Base-by-base conservation (phyloP, 1,140 invertebrate genomes). In the Oncopeltus fasciatus region DNA sequence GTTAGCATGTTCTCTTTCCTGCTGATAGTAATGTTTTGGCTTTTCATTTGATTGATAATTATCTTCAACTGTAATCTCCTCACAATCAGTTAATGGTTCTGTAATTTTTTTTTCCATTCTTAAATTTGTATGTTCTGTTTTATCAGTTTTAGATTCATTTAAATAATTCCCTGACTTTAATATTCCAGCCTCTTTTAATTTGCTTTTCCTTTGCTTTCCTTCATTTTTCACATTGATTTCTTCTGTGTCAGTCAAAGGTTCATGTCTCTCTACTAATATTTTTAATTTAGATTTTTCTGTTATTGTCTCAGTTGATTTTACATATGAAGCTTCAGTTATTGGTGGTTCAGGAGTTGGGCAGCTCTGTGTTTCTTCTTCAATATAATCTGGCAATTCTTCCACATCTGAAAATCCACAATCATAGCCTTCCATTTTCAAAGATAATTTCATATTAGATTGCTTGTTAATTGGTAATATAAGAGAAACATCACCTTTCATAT, bases 51-150 rank as follows among this genome's bases (percentile, higher is more conserved):
- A 59, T 18, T 58, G 12, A 72, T 73, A n/a, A 62, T 65, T 68
- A 63, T 80, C 77, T 66, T 74, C 77, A 1, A 79, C 61, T 28
- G 74, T 73, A 60, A 81, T 67, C 64, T 80, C 78, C 68, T 80
- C 79, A 24, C 73, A 70, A 71, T 81, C 79, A 20, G 80, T 80
- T 11, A 65, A 47, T 31, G 59, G 53, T 57, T 65, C 51, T 20
- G 14, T 61, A 9, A 60, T 60, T n/a, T n/a, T n/a, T n/a, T n/a
- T n/a, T n/a, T n/a, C n/a, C n/a, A n/a, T n/a, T n/a, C n/a, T n/a
- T n/a, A n/a, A n/a, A n/a, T n/a, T n/a, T n/a, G n/a, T n/a, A n/a
- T n/a, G n/a, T 61, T 51, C 51, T 65, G 57, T 59, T 66, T 14
- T 62, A 51, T 60, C 63, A 20, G 47, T 49, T 9, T 9, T 5